Percentiles rank a stretch among this genome's conserved stretches.
Evolutionary conservation across 2,888 invertebrate species (phyloP).

Genomic region (Lordiphosa andalusiaca): DNA sequence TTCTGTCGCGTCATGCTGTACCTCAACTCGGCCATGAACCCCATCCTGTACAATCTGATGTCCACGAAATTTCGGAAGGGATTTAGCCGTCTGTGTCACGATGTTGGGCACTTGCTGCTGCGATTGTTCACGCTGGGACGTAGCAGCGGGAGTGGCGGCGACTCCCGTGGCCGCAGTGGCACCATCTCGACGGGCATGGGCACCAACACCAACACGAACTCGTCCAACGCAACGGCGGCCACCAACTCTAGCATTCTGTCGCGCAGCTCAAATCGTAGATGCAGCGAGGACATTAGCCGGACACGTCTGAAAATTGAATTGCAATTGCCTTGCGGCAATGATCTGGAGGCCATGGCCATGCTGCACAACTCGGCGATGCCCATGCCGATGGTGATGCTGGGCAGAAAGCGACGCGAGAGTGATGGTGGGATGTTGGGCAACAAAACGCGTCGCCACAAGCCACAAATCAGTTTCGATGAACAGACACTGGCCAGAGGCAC

Average conservation of each 20-base stretch:
- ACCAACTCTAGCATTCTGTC: constrained; percentile 83
- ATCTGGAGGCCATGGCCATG: constrained; percentile 75
- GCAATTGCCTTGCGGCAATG: constrained; percentile 67
- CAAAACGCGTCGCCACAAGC: constrained; percentile 50
- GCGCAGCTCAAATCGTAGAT: constrained; percentile 83
- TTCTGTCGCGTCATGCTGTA: constrained; percentile 93
- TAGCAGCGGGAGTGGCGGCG: constrained; percentile 24
- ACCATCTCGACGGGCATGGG: constrained; percentile 69
- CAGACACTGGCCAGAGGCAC: constrained; percentile 38
- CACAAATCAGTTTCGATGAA: constrained; percentile 78
- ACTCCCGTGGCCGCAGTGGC: constrained; percentile 47
- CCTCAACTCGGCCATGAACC: constrained; percentile 94
- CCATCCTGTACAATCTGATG: constrained; percentile 95
- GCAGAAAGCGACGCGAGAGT: constrained; percentile 39
- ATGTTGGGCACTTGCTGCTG: constrained; percentile 40
- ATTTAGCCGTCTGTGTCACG: constrained; percentile 85
- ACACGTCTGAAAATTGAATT: constrained; percentile 68
- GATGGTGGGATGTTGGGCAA: constrained; percentile 37
- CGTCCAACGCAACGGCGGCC: constrained; percentile 79
- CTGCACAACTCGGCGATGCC: constrained; percentile 51
- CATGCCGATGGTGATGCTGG: constrained; percentile 16
- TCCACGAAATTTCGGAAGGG: constrained; percentile 93
- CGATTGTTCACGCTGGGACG: constrained; percentile 57
- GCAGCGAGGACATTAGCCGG: constrained; percentile 79
- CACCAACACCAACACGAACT: constrained; percentile 82